Percentiles rank a stretch among this genome's conserved stretches.
Conservation (phyloP, 1,140 invertebrate genomes). For the Colletes gigas region DNA sequence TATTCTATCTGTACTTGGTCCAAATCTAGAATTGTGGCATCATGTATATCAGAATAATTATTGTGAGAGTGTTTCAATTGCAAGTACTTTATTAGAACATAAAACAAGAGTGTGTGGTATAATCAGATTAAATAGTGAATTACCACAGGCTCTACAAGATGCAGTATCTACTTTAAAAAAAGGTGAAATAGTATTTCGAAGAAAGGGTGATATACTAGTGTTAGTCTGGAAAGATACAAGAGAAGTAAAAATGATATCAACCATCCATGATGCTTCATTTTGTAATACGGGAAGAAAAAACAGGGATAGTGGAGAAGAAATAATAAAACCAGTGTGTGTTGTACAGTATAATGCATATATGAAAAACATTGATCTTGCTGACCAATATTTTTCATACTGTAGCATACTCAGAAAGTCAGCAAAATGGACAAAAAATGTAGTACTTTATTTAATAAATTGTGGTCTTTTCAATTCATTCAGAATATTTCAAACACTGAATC, state of each 20-base stretch:
- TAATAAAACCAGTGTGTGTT: slow-evolving; percentile 24
- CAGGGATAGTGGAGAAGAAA: slow-evolving; percentile 2
- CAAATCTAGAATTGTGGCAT: neutral
- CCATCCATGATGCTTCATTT: neutral
- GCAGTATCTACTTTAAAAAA: neutral
- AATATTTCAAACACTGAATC: slow-evolving; percentile 11
- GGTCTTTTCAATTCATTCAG: slow-evolving; percentile 39
- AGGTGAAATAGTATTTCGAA: slow-evolving; percentile 9
- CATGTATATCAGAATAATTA: slow-evolving; percentile 34
- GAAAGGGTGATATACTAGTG: neutral
- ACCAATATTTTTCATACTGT: slow-evolving; percentile 41
- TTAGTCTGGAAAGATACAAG: neutral
- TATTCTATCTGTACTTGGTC: neutral
- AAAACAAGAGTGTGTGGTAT: slow-evolving; percentile 17
- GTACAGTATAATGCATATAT: slow-evolving; percentile 34
- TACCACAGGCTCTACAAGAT: neutral
- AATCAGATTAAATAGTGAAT: slow-evolving; percentile 12
- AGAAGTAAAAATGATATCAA: slow-evolving; percentile 8
- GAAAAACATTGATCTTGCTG: slow-evolving; percentile 18
- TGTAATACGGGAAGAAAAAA: neutral
- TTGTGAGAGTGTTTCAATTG: slow-evolving; percentile 17
- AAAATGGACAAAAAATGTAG: slow-evolving; percentile 45
- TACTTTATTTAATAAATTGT: slow-evolving; percentile 51
- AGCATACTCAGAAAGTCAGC: slow-evolving; percentile 40
- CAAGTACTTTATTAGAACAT: neutral